phyloP scores from a whole-genome alignment of 2,113 vertebrate species.

The Calypte anna region DNA sequence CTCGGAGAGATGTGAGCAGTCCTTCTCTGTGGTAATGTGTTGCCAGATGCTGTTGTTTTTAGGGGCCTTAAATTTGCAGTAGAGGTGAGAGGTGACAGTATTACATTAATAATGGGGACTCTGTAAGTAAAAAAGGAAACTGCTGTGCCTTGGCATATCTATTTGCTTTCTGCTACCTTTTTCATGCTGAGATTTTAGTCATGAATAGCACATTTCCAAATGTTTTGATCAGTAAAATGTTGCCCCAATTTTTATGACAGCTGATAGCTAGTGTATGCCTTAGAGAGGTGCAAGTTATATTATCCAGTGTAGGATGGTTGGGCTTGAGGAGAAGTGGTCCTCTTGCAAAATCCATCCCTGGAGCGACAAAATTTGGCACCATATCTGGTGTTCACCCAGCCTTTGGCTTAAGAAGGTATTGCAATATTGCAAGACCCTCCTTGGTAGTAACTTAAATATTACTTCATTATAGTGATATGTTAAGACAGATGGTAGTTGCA shows the following conservation, averaged over 20 bases:
- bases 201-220: neutral
- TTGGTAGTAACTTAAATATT: neutral
- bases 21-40: neutral
- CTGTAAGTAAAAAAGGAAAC: neutral
- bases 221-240: neutral
- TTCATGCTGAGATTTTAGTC: neutral
- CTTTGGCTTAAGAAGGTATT: slow-evolving; percentile 10
- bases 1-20: neutral
- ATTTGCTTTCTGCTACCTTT: neutral
- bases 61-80: neutral
- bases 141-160: neutral
- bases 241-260: neutral
- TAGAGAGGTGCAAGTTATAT: neutral
- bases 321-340: neutral
- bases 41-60: neutral
- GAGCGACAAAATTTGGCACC: neutral
- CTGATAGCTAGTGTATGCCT: neutral
- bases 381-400: neutral
- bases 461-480: neutral
- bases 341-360: neutral
- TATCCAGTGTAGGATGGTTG: neutral
- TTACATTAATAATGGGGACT: rapidly evolving
- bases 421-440: neutral
- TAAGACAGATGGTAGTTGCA: neutral
- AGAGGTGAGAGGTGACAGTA: neutral